phyloP scores from a whole-genome alignment of 2,113 vertebrate species.

The Macaca mulatta region DNA sequence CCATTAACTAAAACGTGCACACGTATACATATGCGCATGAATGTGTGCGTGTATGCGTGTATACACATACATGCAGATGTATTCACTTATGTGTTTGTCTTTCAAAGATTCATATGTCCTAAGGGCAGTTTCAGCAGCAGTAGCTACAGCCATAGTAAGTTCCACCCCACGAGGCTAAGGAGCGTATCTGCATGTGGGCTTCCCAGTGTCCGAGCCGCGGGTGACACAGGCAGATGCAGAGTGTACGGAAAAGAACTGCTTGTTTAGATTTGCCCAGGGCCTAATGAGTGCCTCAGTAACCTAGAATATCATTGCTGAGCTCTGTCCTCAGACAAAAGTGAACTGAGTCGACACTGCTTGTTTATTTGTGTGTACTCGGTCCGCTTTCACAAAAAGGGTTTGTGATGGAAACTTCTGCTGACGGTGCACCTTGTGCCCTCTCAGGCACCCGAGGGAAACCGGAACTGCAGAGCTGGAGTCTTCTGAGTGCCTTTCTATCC shows the following conservation, averaged over 20 bases:
- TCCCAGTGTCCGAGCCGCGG: neutral
- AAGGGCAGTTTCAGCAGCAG: neutral
- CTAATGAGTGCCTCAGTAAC: neutral
- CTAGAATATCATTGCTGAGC: neutral
- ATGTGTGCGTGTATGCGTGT: fast-evolving
- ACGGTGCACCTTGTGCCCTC: fast-evolving
- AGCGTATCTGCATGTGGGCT: fast-evolving
- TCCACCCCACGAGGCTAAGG: neutral
- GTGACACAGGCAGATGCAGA: too few relatives aligned
- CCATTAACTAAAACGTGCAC: neutral
- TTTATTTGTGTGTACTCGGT: neutral
- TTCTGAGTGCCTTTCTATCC: neutral
- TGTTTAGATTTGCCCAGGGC: neutral
- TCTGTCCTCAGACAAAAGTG: neutral
- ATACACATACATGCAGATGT: fast-evolving
- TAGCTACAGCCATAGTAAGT: neutral
- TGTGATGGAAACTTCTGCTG: fast-evolving
- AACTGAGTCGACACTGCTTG: fast-evolving
- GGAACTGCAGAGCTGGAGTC: fast-evolving
- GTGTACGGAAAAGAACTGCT: neutral
- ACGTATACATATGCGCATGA: neutral
- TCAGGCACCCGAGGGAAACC: fast-evolving
- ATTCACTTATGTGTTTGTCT: neutral
- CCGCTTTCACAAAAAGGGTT: neutral
- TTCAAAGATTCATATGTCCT: neutral